Conservation (phyloP, 2,113 vertebrate species). For the Microcebus tavaratra region DNA sequence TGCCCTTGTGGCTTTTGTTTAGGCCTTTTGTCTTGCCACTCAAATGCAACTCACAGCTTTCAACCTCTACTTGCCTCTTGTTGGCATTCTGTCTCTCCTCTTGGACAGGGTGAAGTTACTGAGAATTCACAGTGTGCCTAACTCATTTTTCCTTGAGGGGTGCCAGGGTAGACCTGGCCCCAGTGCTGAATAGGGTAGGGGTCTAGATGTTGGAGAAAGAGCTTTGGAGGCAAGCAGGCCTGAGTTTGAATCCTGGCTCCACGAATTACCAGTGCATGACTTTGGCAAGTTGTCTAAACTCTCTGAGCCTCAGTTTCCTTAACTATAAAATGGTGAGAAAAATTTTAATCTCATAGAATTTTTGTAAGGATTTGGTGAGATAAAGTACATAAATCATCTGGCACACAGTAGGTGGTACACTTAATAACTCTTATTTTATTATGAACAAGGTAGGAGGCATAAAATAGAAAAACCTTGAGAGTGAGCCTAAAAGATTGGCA, state of each 20-base stretch:
- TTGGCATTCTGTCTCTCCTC: background rate
- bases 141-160: background rate
- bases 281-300: background rate
- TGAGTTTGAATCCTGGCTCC: background rate
- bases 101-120: background rate
- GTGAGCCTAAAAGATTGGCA: background rate
- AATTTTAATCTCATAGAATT: background rate
- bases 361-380: background rate
- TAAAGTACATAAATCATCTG: background rate
- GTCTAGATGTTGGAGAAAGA: background rate
- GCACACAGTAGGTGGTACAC: background rate
- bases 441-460: background rate
- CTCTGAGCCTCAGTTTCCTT: background rate
- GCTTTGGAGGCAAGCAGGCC: background rate
- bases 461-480: background rate
- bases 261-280: background rate
- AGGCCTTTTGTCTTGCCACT: background rate
- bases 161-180: background rate
- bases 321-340: background rate
- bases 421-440: background rate
- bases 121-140: background rate
- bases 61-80: background rate
- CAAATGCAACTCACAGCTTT: background rate
- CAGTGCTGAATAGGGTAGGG: background rate
- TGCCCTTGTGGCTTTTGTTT: background rate